Evolutionary conservation across 2,888 invertebrate species (phyloP).

Genomic region (Synanthedon formicaeformis): DNA sequence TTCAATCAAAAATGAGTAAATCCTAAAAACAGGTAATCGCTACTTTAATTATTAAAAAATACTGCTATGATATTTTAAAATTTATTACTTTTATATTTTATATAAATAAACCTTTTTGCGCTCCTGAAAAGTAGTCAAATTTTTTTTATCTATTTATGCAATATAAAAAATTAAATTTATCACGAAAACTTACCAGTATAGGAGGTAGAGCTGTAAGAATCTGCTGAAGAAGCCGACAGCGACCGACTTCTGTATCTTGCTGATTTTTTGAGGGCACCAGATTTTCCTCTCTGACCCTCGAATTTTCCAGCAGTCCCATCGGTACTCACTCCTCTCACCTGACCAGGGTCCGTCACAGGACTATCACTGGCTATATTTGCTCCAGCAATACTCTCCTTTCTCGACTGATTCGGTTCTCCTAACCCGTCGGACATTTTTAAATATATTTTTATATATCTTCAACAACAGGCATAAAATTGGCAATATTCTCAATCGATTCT

Average conservation of each 20-base stretch:
- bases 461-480: no score
- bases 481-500: no score
- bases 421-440: constrained; percentile 48
- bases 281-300: constrained; percentile 61
- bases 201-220: constrained; percentile 90
- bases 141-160: constrained; percentile 1
- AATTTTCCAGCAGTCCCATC: constrained; percentile 55
- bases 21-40: no score
- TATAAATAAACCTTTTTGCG: neutral
- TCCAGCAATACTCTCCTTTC: constrained; percentile 51
- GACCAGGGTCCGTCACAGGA: constrained; percentile 83
- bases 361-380: constrained; percentile 75
- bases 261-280: constrained; percentile 87
- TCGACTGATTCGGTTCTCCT: constrained; percentile 39
- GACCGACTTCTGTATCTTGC: constrained; percentile 91
- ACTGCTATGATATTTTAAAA: no score
- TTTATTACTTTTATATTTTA: no score
- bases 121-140: neutral
- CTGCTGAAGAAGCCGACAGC: constrained; percentile 92
- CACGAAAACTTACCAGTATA: constrained; percentile 64
- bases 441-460: no score
- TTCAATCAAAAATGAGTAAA: no score
- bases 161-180: neutral
- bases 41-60: no score
- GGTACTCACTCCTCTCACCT: constrained; percentile 39